These are phyloP conservation scores for Arion vulgaris DNA, from an alignment of 1,140 invertebrate species.

Conservation along the genomic window DNA sequence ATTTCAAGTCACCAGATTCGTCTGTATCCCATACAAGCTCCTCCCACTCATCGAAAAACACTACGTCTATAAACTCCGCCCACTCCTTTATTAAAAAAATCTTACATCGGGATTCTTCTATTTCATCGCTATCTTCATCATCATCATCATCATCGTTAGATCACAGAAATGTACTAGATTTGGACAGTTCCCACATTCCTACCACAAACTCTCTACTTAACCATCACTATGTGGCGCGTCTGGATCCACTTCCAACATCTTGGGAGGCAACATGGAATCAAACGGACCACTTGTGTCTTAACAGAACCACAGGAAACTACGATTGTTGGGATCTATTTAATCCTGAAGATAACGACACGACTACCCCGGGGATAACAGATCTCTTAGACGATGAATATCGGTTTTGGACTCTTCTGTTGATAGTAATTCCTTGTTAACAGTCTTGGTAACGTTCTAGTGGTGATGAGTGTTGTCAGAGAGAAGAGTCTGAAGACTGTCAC, in stretches of 20 bases:
- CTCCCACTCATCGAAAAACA: not conserved
- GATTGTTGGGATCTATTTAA: constrained; percentile 34
- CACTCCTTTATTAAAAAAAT: not conserved
- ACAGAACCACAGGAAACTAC: constrained; percentile 16
- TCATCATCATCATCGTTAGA: not conserved
- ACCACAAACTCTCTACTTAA: not conserved
- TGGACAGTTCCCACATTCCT: not conserved
- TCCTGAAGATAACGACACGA: constrained; percentile 6
- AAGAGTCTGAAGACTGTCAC: constrained; percentile 89
- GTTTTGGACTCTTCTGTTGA: constrained; percentile 88
- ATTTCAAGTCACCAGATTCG: not conserved
- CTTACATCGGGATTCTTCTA: not conserved
- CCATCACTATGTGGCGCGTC: not conserved
- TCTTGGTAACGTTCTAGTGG: constrained; percentile 98
- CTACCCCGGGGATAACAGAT: not conserved
- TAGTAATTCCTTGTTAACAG: constrained; percentile 93
- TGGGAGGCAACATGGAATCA: not conserved
- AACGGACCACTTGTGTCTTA: not conserved
- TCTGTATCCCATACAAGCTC: not conserved
- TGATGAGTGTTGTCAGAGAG: constrained; percentile 92
- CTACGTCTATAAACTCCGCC: not conserved
- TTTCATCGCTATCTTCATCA: not conserved
- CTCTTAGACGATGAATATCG: constrained; percentile 62
- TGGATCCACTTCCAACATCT: not conserved
- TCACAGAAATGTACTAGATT: not conserved